Conservation (phyloP, 2,888 invertebrate species). For the Pharmacophagus antenor region DNA sequence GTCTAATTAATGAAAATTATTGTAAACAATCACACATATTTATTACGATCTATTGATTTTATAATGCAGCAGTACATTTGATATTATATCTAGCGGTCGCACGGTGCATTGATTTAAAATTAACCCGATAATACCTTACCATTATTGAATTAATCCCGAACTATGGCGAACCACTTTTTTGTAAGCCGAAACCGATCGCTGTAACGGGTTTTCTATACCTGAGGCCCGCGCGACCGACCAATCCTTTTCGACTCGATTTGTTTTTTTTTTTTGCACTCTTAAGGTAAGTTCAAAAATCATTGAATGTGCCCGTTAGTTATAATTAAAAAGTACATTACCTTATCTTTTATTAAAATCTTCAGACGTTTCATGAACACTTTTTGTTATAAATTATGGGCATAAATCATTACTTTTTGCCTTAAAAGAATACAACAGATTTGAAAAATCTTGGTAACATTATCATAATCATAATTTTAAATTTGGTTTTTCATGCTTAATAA, state of each 20-base stretch:
- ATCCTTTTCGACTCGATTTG: slow-evolving; percentile 12
- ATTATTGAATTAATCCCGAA: slow-evolving; percentile 67
- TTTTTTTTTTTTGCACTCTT: slow-evolving; percentile 28
- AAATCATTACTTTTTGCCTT: slow-evolving; percentile 1
- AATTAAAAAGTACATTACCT: slow-evolving; percentile 7
- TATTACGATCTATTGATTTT: no score
- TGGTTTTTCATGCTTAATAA: no score
- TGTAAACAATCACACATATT: no score
- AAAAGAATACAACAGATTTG: not conserved
- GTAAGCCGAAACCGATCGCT: slow-evolving; percentile 52
- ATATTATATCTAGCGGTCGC: not conserved
- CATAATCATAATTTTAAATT: no score
- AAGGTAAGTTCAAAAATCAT: slow-evolving; percentile 7
- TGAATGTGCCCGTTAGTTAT: slow-evolving; percentile 1
- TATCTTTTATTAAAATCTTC: slow-evolving; percentile 9
- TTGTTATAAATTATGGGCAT: slow-evolving; percentile 3
- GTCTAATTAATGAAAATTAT: no score
- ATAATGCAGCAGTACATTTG: no score
- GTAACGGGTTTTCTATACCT: slow-evolving; percentile 54
- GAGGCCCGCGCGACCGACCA: slow-evolving; percentile 22
- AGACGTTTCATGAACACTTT: slow-evolving; percentile 3
- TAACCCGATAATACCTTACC: slow-evolving; percentile 57
- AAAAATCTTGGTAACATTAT: not conserved
- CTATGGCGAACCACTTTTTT: slow-evolving; percentile 61
- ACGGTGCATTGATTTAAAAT: slow-evolving; percentile 40